Conservation (phyloP, 2,113 vertebrate genomes). For the Paralichthys olivaceus region DNA sequence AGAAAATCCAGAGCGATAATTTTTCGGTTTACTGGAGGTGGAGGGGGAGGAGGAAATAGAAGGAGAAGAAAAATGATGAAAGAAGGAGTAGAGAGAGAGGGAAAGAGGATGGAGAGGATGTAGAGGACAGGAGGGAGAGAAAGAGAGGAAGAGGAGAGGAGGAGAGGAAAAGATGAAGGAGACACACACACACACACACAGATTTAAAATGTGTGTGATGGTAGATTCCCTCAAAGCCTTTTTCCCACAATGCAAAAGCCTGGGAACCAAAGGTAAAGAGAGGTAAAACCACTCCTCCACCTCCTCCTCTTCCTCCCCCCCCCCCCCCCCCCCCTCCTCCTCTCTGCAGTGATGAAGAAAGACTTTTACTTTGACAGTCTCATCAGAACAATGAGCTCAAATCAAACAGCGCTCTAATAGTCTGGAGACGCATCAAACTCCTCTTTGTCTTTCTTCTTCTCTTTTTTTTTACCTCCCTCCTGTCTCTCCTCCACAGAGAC, state of each 20-base stretch:
- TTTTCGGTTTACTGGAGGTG: conserved; percentile 90
- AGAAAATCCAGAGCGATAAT: conserved; percentile 89
- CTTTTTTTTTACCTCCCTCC: not conserved
- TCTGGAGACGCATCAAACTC: conserved; percentile 48
- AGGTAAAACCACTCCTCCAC: conserved; percentile 18
- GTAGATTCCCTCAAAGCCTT: conserved; percentile 53
- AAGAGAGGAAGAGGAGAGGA: too few relatives aligned
- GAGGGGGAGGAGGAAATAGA: not conserved
- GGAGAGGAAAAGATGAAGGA: too few relatives aligned
- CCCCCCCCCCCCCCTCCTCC: not conserved
- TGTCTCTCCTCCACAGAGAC: conserved; percentile 35
- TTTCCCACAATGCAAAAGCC: conserved; percentile 61
- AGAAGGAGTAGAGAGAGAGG: not conserved
- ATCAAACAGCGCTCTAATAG: conserved; percentile 61
- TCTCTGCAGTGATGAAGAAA: conserved; percentile 22
- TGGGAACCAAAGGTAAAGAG: conserved; percentile 61
- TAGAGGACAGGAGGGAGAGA: too few relatives aligned
- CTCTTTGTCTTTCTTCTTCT: conserved; percentile 39
- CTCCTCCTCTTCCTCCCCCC: not conserved
- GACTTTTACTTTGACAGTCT: conserved; percentile 62
- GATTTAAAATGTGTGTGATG: not conserved
- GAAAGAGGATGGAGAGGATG: too few relatives aligned
- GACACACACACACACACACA: too few relatives aligned
- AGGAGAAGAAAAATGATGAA: not conserved
- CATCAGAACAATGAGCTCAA: conserved; percentile 61